Evolutionary conservation across 1,140 invertebrate genomes (phyloP), one percentile per base, ranked within the genome.

Genomic region (Ladona fulva): DNA sequence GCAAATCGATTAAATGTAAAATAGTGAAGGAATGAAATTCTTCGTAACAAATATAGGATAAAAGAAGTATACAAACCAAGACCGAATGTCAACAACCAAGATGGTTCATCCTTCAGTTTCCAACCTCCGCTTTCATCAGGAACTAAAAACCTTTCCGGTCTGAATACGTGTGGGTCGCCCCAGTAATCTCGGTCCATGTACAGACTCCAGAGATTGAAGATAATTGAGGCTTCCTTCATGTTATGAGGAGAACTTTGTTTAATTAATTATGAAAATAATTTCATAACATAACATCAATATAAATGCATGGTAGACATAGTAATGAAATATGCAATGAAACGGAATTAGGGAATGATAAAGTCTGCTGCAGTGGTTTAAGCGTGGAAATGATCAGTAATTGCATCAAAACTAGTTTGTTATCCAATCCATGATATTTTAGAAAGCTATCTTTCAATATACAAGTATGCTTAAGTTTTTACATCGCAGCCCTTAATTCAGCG

Each of bases 71-170:
- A 82, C 80, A 79, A 84, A 84, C 93, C 93, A 29, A 92, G 85
- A 74, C 94, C 92, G 81, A 96, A 96, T 0, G 94, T 93, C 80
- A 93, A 86, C 81, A 91, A 93, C 42, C 79, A 76, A 37, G 29
- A 37, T 37, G 29, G 29, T 76, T 88, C 86, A 22, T 95, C 93
- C 0, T 91, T 91, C 25, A 92, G 29, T 8, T 8, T 37, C 29
- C 29, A 83, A 7, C 84, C 82, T 25, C 85, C 78, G 82, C 91
- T 91, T 16, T 92, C 66, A 11, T 11, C 11, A 3, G 1, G 66
- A 5, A 7, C 11, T 7, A 84, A 78, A 75, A 82, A 83, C 19
- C 83, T 77, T 44, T 83, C 81, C 0, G 85, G 85, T 12, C 82
- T 66, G 78, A 86, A 86, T 37, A 80, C 81, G 11, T 84, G 81